Conservation (phyloP, 2,113 vertebrate species). For the Ochotona curzoniae region DNA sequence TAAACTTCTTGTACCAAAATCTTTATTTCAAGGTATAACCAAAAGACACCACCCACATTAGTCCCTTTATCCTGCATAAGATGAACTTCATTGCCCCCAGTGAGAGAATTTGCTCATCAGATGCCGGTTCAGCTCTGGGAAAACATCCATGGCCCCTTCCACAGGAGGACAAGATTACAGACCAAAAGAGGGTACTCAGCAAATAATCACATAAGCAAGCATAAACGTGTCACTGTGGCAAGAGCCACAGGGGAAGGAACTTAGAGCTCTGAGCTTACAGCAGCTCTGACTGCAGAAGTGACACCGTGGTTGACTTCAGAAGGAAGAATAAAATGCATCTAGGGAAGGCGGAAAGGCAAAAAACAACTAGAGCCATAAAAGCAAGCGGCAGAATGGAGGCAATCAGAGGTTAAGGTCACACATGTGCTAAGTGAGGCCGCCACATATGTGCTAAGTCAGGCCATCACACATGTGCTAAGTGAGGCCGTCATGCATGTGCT, state of each 20-base stretch:
- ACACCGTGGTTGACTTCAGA: slow-evolving; percentile 5
- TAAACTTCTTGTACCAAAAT: background rate
- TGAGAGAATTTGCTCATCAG: background rate
- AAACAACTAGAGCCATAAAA: slow-evolving; percentile 18
- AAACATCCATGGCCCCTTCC: too few relatives aligned
- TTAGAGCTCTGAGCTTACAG: background rate
- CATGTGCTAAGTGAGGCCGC: background rate
- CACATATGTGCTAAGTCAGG: too few relatives aligned
- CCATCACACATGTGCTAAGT: too few relatives aligned
- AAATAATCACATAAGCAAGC: slow-evolving; percentile 12
- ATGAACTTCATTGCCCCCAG: background rate
- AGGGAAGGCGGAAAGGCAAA: background rate
- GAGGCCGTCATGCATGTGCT: too few relatives aligned
- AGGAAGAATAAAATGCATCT: background rate
- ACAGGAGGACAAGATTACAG: background rate
- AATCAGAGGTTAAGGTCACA: background rate
- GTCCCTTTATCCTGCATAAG: background rate
- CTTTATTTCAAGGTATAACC: background rate
- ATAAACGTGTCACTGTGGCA: background rate
- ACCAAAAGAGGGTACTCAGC: background rate
- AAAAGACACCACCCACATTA: background rate
- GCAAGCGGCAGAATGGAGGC: background rate
- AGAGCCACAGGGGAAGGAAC: background rate
- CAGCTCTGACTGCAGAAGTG: background rate
- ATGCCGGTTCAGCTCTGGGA: background rate